These are phyloP conservation scores for Palythoa heliodiscus DNA, from an alignment of 92 coral and sea anemone genomes.

Conservation along the genomic window DNA sequence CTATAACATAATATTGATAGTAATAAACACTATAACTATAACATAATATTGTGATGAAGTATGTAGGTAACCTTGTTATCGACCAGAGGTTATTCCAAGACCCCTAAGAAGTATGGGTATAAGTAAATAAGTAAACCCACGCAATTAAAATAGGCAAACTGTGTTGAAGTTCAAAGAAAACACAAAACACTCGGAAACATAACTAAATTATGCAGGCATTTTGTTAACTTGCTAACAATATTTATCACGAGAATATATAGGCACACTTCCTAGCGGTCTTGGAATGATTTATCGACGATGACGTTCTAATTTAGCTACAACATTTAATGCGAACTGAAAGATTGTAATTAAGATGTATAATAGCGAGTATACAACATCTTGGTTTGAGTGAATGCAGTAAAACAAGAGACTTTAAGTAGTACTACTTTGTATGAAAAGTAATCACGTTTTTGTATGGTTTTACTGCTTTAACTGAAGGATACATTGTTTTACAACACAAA, in stretches of 20 bases:
- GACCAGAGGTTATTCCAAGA: slow-evolving; percentile 13
- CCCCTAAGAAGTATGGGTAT: slow-evolving; percentile 16
- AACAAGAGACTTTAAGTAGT: slow-evolving; percentile 22
- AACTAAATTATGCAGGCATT: not conserved
- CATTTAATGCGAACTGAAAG: slow-evolving; percentile 13
- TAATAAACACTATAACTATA: slow-evolving; percentile 7
- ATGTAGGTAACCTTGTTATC: slow-evolving; percentile 21
- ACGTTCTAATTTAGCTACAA: slow-evolving; percentile 9
- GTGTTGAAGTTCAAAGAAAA: slow-evolving; percentile 14
- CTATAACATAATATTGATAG: slow-evolving; percentile 14
- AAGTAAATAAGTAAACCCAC: slow-evolving; percentile 11
- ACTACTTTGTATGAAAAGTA: slow-evolving; percentile 11
- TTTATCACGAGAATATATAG: slow-evolving; percentile 9
- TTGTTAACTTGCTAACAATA: slow-evolving; percentile 11
- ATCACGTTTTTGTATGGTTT: slow-evolving; percentile 11
- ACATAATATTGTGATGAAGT: slow-evolving; percentile 20
- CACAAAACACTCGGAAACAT: slow-evolving; percentile 20
- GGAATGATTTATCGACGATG: slow-evolving; percentile 7
- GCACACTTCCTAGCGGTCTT: slow-evolving; percentile 17
- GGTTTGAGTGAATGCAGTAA: slow-evolving; percentile 21
- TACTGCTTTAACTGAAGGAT: slow-evolving; percentile 20
- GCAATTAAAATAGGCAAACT: slow-evolving; percentile 5
- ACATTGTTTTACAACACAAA: slow-evolving; percentile 8
- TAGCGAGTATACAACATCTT: slow-evolving; percentile 18
- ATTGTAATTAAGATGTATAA: slow-evolving; percentile 10